phyloP scores from a whole-genome alignment of 2,888 invertebrate genomes.

The Scotopteryx bipunctaria region DNA sequence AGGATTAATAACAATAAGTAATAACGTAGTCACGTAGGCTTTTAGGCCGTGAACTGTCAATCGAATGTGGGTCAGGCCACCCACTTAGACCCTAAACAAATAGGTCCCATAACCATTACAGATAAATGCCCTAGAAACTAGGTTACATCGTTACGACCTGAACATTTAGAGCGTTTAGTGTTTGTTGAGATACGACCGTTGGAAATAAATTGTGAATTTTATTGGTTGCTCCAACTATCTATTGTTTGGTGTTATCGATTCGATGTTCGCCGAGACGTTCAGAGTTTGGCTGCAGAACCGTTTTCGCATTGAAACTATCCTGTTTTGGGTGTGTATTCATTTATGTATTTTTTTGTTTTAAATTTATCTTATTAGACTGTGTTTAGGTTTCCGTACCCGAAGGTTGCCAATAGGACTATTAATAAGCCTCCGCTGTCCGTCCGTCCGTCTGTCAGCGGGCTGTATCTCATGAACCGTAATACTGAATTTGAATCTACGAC shows the following conservation, averaged over 20 bases:
- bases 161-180: constrained; percentile 10
- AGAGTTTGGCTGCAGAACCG: constrained; percentile 11
- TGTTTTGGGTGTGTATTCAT: too few species aligned
- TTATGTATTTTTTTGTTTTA: too few species aligned
- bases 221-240: constrained; percentile 27
- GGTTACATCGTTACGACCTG: constrained; percentile 23
- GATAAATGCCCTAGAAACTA: constrained; percentile 23
- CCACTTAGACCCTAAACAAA: constrained; percentile 11
- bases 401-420: too few species aligned
- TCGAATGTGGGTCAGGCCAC: constrained; percentile 54
- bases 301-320: neutral
- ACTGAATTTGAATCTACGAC: too few species aligned
- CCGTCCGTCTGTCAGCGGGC: too few species aligned
- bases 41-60: constrained; percentile 53
- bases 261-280: constrained; percentile 29
- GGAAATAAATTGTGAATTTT: constrained; percentile 34
- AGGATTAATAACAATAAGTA: constrained; percentile 44
- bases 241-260: constrained; percentile 33
- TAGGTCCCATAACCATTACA: constrained; percentile 12
- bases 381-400: too few species aligned
- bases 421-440: too few species aligned
- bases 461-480: too few species aligned
- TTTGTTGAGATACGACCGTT: constrained; percentile 8
- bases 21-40: constrained; percentile 49
- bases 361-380: too few species aligned